Percentiles rank a stretch among this genome's conserved stretches.
These are phyloP conservation scores for Malthinus seriepunctatus DNA, from an alignment of 2,888 invertebrate species.

Conservation along the genomic window DNA sequence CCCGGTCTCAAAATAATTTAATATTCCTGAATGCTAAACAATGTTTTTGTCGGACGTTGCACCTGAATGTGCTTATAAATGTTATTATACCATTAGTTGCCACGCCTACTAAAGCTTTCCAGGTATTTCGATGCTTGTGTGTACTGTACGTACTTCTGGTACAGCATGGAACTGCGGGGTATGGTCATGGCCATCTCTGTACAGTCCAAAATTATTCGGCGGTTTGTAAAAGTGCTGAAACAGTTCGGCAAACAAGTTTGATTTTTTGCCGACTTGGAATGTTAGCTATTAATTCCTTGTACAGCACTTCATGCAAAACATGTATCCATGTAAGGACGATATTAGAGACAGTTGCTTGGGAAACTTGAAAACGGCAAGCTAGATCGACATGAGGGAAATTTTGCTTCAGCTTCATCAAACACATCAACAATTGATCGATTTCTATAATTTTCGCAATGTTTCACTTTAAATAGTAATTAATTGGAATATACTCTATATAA, in stretches of 20 bases:
- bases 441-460: background rate
- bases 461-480: too few relatives aligned
- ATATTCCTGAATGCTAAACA: too few relatives aligned
- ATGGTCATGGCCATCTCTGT: too few relatives aligned
- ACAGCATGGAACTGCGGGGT: too few relatives aligned
- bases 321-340: conserved; percentile 20
- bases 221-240: too few relatives aligned
- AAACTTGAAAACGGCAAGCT: conserved; percentile 11
- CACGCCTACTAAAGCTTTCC: conserved; percentile 37
- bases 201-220: too few relatives aligned
- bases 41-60: conserved; percentile 8
- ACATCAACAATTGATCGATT: conserved; percentile 24
- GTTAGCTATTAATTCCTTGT: conserved; percentile 12
- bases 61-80: too few relatives aligned
- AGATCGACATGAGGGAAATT: conserved; percentile 25
- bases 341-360: conserved; percentile 10
- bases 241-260: too few relatives aligned
- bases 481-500: too few relatives aligned
- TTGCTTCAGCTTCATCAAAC: conserved; percentile 26
- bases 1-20: too few relatives aligned
- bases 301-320: conserved; percentile 17
- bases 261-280: conserved; percentile 22
- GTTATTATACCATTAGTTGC: conserved; percentile 43
- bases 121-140: too few relatives aligned
- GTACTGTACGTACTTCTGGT: too few relatives aligned